A percentile compares a stretch with the other conserved stretches of the same genome.
These are phyloP conservation scores for Panagrolaimus sp. DNA, from an alignment of 1,140 invertebrate species.

Conservation along the genomic window DNA sequence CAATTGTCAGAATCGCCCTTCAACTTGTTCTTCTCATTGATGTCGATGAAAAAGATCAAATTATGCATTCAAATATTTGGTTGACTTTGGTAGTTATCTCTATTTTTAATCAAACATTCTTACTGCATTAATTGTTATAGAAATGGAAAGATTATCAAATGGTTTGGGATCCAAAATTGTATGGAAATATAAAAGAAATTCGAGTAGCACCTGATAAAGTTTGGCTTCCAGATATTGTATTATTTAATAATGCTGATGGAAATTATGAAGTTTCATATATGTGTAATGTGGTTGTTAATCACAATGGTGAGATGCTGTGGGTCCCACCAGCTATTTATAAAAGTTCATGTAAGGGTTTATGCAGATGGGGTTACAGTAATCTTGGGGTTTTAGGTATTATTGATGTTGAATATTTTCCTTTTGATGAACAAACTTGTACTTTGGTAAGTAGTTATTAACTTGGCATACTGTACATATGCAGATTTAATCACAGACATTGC, in stretches of 20 bases:
- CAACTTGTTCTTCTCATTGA: conserved; percentile 96
- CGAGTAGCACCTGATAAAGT: conserved; percentile 80
- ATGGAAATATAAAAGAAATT: conserved; percentile 87
- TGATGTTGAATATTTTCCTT: conserved; percentile 62
- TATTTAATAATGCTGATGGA: conserved; percentile 76
- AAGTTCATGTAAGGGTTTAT: conserved; percentile 77
- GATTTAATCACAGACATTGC: too few species aligned
- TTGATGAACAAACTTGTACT: conserved; percentile 78
- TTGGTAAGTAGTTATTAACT: conserved; percentile 61
- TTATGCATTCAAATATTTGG: conserved; percentile 17
- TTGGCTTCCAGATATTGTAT: conserved; percentile 96
- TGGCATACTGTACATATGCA: too few species aligned
- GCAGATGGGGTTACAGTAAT: conserved; percentile 78
- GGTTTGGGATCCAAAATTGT: conserved; percentile 90
- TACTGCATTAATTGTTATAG: conserved; percentile 46
- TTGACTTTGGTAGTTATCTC: neutral
- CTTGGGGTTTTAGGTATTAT: conserved; percentile 80
- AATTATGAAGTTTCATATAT: conserved; percentile 21
- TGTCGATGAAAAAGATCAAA: conserved; percentile 62
- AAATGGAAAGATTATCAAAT: conserved; percentile 94
- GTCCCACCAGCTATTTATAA: conserved; percentile 73
- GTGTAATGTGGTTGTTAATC: conserved; percentile 5
- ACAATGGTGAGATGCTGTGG: conserved; percentile 64
- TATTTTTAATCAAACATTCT: neutral
- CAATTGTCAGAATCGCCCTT: conserved; percentile 86